Base-by-base conservation (phyloP, 2,113 vertebrate genomes). In the Anhinga anhinga region DNA sequence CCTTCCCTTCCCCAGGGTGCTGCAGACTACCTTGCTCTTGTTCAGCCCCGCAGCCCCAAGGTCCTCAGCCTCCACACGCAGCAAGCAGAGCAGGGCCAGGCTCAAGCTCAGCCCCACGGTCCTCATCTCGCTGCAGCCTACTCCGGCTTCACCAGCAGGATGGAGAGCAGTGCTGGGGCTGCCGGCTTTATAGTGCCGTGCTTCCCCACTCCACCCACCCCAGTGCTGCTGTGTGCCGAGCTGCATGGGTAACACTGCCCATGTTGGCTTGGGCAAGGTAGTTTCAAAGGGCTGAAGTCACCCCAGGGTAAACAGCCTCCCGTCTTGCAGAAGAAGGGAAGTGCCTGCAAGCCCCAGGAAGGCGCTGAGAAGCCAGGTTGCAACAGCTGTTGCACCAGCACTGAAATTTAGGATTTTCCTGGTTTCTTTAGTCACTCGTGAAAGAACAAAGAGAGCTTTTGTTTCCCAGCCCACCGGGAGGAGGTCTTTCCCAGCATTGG, bases 211-310 rank as follows among this genome's bases (percentile, higher is more conserved):
- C 49, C 4, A 1, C 52, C 13, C 17, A 1, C 23, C 44, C 30
- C 7, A 1, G 36, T 1, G 0, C 52, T 3, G 14, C 50, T 27
- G 52, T 9, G 13, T 45, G 92, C 72, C 5, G 1, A 34, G 66
- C 62, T 3, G n/a, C 25, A 22, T 4, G 12, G 53, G 2, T 4
- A 8, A 2, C 2, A 3, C 40, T 2, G n/a, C 2, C 1, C 5
- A 13, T 2, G 2, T 7, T 27, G 53, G 15, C 22, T 71, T 36
- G 65, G 55, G 38, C 38, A 1, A 56, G 26, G 34, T 2, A 49
- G 27, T 15, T 76, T 40, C 1, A 3, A 26, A 30, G 49, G 40
- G 36, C 44, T 45, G 77, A 36, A 40, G 19, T 47, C 44, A 63
- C 12, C 23, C 32, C 2, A 0, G 15, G 47, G 65, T 29, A n/a